Evolutionary conservation across 2,797 vertebrate species (phyloP), one percentile per base, ranked within the genome.

Genomic region (Aythya fuligula): DNA sequence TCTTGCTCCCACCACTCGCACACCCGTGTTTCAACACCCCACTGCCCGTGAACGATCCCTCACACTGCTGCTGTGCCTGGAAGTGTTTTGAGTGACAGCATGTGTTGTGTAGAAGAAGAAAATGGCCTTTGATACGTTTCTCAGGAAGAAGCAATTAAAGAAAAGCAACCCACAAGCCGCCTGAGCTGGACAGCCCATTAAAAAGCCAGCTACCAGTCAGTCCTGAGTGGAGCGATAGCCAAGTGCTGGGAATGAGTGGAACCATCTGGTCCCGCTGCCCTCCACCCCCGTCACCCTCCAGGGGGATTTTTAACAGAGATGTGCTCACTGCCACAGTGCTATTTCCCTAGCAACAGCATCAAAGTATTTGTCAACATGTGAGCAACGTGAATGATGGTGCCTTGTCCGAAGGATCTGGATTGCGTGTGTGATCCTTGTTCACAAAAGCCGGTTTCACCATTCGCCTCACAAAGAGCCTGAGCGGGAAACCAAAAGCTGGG

Each of bases 301-400:
- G 43, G 72, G 18, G 49, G 32, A 28, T 87, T 67, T 92, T 89
- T 86, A 73, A 39, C 17, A 6, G 79, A 38, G 83, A 22, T 82
- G 30, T 73, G 65, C 61, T 90, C 22, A 4, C 94, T 58, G 58
- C 60, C 90, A n/a, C 74, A 71, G 61, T 30, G 17, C 76, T 56
- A 89, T 64, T 91, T 87, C 94, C 91, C 67, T 97, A 92, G 94
- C 85, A 96, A 95, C 93, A 73, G 34, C 54, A 61, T 85, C 79
- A 47, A 85, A 92, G 89, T 66, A 79, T 94, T 94, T 87, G 96
- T 96, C 93, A 96, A 85, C 90, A 75, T 85, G 85, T 1, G 2
- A 93, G 87, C 6, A 3, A 76, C 8, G 24, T 91, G 92, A 93
- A 82, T 91, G 93, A 92, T 78, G 86, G 75, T 2, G 60, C 61